Conservation (phyloP, 2,113 vertebrate genomes). For the Phoxinus phoxinus region DNA sequence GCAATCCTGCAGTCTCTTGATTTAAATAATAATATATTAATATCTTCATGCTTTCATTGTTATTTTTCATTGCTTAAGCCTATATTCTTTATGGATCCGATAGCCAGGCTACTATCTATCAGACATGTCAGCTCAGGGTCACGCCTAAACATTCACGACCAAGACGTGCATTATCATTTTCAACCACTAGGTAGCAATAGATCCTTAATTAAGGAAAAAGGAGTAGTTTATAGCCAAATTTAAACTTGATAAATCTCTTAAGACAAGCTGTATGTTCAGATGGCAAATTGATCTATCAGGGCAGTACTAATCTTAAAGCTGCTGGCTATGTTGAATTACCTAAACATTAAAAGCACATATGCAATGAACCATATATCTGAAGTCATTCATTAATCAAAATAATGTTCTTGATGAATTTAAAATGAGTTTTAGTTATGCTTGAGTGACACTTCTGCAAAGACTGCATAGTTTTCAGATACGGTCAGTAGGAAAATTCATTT, state of each 20-base stretch:
- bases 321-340: background rate
- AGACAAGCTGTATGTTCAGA: background rate
- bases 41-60: background rate
- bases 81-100: background rate
- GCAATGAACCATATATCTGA: background rate
- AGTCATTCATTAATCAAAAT: conserved; percentile 13
- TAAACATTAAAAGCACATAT: background rate
- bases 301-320: background rate
- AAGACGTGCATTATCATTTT: background rate
- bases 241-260: background rate
- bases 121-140: conserved; percentile 7
- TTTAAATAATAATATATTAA: background rate
- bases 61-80: background rate
- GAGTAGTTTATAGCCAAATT: background rate
- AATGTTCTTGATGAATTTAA: background rate
- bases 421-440: conserved; percentile 21
- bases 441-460: background rate
- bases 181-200: conserved; percentile 59
- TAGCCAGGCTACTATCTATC: background rate
- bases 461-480: conserved; percentile 4
- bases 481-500: background rate
- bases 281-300: background rate
- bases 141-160: conserved; percentile 2
- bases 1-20: background rate
- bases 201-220: background rate